These are phyloP conservation scores for Drosophila mayri DNA, from an alignment of 1,140 invertebrate genomes.

Conservation along the genomic window DNA sequence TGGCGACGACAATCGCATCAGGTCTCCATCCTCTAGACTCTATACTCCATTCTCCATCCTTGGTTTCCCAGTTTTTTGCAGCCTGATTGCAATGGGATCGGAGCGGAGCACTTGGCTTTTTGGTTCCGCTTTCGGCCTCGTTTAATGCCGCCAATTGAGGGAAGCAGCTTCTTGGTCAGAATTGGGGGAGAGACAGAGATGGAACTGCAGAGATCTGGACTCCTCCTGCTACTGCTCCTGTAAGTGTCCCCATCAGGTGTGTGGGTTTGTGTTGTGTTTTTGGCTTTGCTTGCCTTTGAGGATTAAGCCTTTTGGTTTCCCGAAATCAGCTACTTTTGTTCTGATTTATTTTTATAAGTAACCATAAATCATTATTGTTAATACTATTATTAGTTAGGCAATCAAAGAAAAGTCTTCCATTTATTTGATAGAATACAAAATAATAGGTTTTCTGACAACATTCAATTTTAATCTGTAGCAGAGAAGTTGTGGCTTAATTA, in stretches of 20 bases:
- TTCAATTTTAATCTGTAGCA: too few species aligned
- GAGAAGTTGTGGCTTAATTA: neutral
- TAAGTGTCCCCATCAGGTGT: conserved; percentile 44
- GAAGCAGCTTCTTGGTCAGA: conserved; percentile 40
- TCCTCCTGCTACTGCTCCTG: conserved; percentile 21
- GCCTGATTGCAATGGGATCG: conserved; percentile 35
- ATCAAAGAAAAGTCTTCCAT: neutral
- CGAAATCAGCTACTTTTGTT: conserved; percentile 12
- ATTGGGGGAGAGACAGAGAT: conserved; percentile 56
- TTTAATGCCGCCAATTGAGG: conserved; percentile 79
- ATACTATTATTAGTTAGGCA: neutral
- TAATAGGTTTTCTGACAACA: too few species aligned
- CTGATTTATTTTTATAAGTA: neutral
- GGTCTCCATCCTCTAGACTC: conserved; percentile 13
- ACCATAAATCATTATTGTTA: neutral
- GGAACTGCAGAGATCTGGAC: conserved; percentile 34
- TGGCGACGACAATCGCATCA: conserved; percentile 54
- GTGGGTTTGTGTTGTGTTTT: conserved; percentile 15
- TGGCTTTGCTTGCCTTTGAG: neutral
- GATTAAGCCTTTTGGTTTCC: neutral
- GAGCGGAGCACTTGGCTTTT: conserved; percentile 26
- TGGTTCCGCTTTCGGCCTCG: conserved; percentile 56
- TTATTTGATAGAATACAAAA: neutral
- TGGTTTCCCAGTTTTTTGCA: conserved; percentile 8
- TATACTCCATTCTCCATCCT: neutral